Base-by-base conservation (phyloP, 1,140 invertebrate genomes). In the Lanistes nyassanus region DNA sequence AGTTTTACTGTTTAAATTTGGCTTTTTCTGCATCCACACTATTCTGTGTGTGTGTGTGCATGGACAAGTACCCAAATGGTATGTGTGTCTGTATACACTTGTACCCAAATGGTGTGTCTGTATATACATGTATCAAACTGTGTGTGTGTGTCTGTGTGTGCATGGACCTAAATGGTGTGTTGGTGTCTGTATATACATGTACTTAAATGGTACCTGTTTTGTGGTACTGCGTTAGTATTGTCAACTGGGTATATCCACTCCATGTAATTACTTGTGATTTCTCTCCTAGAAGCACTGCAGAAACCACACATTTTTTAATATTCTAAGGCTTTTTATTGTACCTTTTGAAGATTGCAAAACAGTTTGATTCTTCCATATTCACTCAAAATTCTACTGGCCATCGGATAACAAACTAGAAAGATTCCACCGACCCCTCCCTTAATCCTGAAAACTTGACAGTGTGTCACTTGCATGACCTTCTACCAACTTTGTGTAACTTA, bases 161-260 rank as follows among this genome's bases (percentile, higher is more conserved):
- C 11, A 47, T 53, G 29, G 11, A 34, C 26, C 42, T 53, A 47
- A 84, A 67, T 68, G 66, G 23, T 36, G 66, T 36, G 21, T 68
- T 21, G 23, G 23, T 36, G 23, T 23, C 31, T 39, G 19, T 19
- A 19, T 23, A 36, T 68, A 16, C 39, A 11, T 39, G 23, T 68
- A 16, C 66, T 13, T 29, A n/a, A 16, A 16, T 68, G 66, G 31
- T 16, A 16, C 7, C 16, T 9, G 7, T 16, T 23, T 13, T 36
- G 36, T 19, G 16, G 16, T 21, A 9, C 19, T 68, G 23, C 23
- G 66, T 26, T 23, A 34, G 29, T 23, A 42, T 21, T 29, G 31
- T 39, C 19, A 68, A 19, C 23, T 29, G 29, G 39, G 23, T 16
- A 26, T 36, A n/a, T 47, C 11, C 37, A 26, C 39, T 53, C 47